Conservation (phyloP, 1,140 invertebrate genomes). For the Dysdera silvatica region DNA sequence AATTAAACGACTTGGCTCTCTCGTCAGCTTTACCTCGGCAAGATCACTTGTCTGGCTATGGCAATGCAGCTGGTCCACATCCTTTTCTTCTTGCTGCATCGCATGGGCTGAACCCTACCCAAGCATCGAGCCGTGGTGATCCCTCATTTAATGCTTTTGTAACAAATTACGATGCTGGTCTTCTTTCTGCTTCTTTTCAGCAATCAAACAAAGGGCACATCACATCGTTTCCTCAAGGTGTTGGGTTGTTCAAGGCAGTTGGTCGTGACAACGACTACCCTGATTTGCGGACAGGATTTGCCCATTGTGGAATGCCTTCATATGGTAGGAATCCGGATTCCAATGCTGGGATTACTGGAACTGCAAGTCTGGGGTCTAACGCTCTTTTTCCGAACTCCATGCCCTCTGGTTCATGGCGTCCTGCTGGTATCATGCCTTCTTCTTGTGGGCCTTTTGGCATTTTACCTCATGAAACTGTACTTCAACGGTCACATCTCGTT, state of each 20-base stretch:
- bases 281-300: constrained; percentile 30
- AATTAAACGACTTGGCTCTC: constrained; percentile 29
- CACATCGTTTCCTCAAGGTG: constrained; percentile 24
- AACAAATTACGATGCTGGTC: constrained; percentile 28
- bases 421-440: constrained; percentile 27
- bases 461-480: constrained; percentile 31
- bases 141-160: constrained; percentile 29
- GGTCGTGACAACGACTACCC: constrained; percentile 29
- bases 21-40: constrained; percentile 27
- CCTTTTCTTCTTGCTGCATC: constrained; percentile 26
- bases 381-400: constrained; percentile 24
- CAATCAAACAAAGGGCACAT: constrained; percentile 27
- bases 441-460: constrained; percentile 32
- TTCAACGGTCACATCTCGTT: constrained; percentile 26
- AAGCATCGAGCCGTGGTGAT: constrained; percentile 25
- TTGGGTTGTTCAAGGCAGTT: constrained; percentile 23
- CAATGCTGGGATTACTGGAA: constrained; percentile 6
- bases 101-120: constrained; percentile 28
- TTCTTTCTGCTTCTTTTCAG: constrained; percentile 30
- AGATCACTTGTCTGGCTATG: constrained; percentile 28
- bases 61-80: constrained; percentile 23
- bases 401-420: constrained; percentile 28
- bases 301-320: constrained; percentile 13
- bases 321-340: constrained; percentile 17
- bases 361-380: neutral